Conservation (phyloP, 2,113 vertebrate genomes). For the Casuarius casuarius region DNA sequence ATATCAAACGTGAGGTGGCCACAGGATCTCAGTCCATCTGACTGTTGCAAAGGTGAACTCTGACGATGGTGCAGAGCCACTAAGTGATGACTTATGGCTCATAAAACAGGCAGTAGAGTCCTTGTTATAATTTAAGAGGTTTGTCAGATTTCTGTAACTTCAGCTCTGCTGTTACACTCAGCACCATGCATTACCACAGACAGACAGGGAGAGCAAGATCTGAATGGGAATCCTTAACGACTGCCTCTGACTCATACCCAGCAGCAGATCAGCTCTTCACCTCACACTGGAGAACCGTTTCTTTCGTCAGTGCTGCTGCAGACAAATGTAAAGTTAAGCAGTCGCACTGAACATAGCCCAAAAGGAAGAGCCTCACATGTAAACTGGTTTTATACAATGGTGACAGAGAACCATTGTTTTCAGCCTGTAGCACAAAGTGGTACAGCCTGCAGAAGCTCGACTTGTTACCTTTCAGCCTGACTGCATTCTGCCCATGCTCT, state of each 20-base stretch:
- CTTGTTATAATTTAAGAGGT: not conserved
- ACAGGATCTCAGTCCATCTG: not conserved
- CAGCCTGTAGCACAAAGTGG: not conserved
- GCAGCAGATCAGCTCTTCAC: not conserved
- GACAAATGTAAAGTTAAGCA: not conserved
- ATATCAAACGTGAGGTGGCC: not conserved
- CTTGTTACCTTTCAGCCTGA: not conserved
- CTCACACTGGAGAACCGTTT: rapidly evolving
- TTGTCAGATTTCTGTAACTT: not conserved
- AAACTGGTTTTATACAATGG: rapidly evolving
- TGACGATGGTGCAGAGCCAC: not conserved
- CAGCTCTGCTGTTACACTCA: not conserved
- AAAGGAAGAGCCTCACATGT: rapidly evolving
- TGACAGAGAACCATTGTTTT: rapidly evolving
- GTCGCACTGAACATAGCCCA: not conserved
- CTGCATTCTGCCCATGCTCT: not conserved
- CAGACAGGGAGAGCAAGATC: not conserved
- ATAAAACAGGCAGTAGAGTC: rapidly evolving
- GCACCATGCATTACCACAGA: not conserved
- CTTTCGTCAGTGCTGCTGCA: rapidly evolving
- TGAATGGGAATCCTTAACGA: rapidly evolving
- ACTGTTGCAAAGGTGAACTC: not conserved
- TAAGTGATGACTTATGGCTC: not conserved
- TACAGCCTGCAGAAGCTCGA: not conserved
- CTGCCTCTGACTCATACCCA: rapidly evolving